Evolutionary conservation across 2,797 vertebrate genomes (phyloP), one percentile per base, ranked within the genome.

Genomic region (Apodemus agrarius): DNA sequence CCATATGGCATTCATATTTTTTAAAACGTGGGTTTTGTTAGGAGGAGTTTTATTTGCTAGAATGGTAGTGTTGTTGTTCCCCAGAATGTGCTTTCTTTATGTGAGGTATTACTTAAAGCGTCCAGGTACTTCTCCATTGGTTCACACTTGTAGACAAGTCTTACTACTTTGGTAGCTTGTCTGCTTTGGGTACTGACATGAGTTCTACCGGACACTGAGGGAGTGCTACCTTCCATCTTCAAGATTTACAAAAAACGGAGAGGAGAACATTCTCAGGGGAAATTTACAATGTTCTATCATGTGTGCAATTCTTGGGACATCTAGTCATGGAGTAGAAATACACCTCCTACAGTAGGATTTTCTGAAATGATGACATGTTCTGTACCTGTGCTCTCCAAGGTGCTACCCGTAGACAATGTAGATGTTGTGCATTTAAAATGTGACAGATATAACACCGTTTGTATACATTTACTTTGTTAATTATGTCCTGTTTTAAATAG

Each of bases 21-120:
- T 96, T 54, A 19, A 90, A 89, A 97, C 93, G 37, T 92, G 17
- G 2, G 76, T 90, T 95, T 84, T 84, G 10, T 80, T 86, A 37
- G 79, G 78, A 93, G 29, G 61, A 79, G 79, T 91, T 93, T 90
- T 92, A 82, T 76, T 85, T 97, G n/a, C 19, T 57, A 79, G 19
- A 26, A 86, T 69, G 4, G 40, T 24, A 76, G 40, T 76, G 2
- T 16, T 16, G 12, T 26, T 43, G 24, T 26, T 46, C 74, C 22
- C 14, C 6, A 76, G 75, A 16, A 24, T 5, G 6, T 46, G 24
- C 24, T 46, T 46, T 11, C 24, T 46, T 46, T 29, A 46, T 46
- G 22, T 46, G 24, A 88, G 29, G 43, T 76, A 46, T 76, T 22
- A 83, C 75, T 97, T 94, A 91, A 88, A 43, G 74, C 24, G 34